phyloP scores from a whole-genome alignment of 2,113 vertebrate genomes.

The Microtus oregoni region DNA sequence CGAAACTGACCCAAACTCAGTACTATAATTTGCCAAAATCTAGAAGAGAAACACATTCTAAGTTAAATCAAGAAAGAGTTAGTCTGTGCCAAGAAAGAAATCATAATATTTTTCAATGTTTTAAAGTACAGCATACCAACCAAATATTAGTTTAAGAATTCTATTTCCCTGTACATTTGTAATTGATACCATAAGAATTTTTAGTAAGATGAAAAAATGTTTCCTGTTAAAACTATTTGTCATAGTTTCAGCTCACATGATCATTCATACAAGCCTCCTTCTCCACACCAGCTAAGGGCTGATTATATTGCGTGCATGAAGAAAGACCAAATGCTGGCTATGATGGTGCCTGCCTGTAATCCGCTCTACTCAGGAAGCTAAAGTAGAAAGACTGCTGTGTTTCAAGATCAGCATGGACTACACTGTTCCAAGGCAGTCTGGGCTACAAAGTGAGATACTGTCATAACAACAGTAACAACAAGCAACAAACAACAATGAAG shows the following conservation, averaged over 20 bases:
- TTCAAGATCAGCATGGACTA: background rate
- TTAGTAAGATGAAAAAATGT: constrained; percentile 29
- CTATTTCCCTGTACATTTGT: background rate
- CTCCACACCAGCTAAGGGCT: background rate
- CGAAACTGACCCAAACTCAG: background rate
- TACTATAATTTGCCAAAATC: background rate
- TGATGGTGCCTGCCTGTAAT: no score
- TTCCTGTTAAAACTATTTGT: background rate
- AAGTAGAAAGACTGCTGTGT: background rate
- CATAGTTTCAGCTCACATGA: background rate
- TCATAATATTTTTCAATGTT: background rate
- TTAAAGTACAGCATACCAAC: background rate
- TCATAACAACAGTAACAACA: background rate
- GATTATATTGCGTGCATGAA: background rate
- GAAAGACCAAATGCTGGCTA: background rate
- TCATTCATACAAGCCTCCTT: background rate
- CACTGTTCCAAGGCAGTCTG: background rate
- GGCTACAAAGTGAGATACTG: background rate
- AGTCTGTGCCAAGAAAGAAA: background rate
- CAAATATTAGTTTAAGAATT: constrained; percentile 30
- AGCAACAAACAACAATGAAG: background rate
- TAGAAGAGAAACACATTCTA: background rate
- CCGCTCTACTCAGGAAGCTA: background rate
- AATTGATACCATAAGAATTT: background rate
- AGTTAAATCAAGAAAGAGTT: background rate